Evolutionary conservation across 2,888 invertebrate species (phyloP), one percentile per base, ranked within the genome.

Genomic region (Archaeoteleia sp.): DNA sequence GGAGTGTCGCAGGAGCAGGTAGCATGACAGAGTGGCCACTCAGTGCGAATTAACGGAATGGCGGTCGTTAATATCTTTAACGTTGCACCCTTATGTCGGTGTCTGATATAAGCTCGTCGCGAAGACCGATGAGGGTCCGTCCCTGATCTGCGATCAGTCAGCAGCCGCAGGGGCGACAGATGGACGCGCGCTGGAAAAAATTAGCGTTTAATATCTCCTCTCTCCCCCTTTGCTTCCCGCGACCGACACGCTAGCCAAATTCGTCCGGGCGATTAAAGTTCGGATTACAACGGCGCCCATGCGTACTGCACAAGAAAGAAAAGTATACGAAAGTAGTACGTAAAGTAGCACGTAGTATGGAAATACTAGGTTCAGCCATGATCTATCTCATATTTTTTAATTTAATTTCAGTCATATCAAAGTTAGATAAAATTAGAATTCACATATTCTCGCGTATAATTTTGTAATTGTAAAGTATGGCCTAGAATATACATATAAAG

Each of bases 31-130:
- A 67, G 69, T 69, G 61, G 68, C 63, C 71, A 65, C 67, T 71
- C 69, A 49, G 61, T 48, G 63, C 49, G 69, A 67, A 69, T 69
- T 72, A 72, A 63, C 61, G 43, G 66, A 63, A 67, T 63, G 62
- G 54, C 66, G 61, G 60, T 68, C 71, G 67, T 72, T 72, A 72
- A 72, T 72, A 69, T 65, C 63, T 69, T 67, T 68, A 67, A 65
- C 55, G 71, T 67, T 61, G 61, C 65, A 69, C 69, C 71, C 69
- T 69, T 57, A 46, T 58, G 61, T 30, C 29, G 51, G 54, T n/a
- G n/a, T 40, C 30, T 39, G 53, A 57, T 48, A 42, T 57, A 69
- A 66, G 61, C 62, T 51, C 15, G 58, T 35, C 45, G 32, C 40
- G 53, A 62, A 51, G 58, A 62, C 61, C 57, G 61, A 53, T 34